Evolutionary conservation across 2,113 vertebrate species (phyloP).

Genomic region (Cichladusa arquata): DNA sequence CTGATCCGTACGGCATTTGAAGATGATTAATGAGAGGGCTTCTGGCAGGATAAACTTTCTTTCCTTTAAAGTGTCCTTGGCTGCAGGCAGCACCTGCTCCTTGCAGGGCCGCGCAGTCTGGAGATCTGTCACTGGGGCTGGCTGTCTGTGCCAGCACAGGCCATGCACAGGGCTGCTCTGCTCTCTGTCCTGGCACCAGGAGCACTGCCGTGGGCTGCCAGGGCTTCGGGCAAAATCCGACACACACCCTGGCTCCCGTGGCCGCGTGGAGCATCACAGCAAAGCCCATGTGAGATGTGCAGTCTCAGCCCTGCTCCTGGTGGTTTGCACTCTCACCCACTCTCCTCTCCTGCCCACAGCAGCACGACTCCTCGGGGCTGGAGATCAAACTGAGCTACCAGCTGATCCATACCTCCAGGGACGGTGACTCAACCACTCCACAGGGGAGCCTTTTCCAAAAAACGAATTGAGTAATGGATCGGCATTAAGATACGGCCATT

Average conservation of each 20-base stretch:
- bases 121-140: constrained; percentile 60
- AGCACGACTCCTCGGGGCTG: background rate
- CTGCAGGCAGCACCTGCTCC: constrained; percentile 68
- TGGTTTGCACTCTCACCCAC: background rate
- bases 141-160: background rate
- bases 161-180: background rate
- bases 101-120: constrained; percentile 46
- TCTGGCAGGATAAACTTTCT: constrained; percentile 61
- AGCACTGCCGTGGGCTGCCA: background rate
- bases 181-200: background rate
- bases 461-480: background rate
- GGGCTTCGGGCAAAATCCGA: background rate
- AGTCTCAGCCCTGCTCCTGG: background rate
- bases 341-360: fast-evolving
- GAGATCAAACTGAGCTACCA: background rate
- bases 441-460: background rate
- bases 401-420: no score
- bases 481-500: background rate
- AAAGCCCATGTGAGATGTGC: fast-evolving
- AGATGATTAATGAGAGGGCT: constrained; percentile 78
- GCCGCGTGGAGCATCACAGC: fast-evolving
- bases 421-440: background rate
- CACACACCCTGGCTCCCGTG: background rate
- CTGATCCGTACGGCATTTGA: constrained; percentile 64
- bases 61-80: constrained; percentile 62